Conservation (phyloP, 2,113 vertebrate species). For the Myrmecobius fasciatus region DNA sequence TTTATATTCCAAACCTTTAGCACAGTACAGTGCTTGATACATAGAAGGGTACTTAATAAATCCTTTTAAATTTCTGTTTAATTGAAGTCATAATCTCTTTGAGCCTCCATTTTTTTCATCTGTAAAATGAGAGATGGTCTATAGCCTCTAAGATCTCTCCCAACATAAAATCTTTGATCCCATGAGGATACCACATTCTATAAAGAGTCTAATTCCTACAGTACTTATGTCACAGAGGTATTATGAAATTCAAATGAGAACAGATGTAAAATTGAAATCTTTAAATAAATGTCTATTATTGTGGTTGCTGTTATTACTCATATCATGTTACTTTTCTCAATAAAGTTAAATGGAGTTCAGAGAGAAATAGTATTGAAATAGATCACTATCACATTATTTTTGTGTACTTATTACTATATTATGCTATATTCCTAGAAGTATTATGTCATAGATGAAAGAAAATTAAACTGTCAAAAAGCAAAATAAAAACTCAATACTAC, state of each 20-base stretch:
- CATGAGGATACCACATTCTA: neutral
- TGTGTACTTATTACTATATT: neutral
- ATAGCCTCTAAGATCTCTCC: neutral
- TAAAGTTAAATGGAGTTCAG: neutral
- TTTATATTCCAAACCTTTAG: neutral
- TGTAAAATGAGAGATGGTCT: neutral
- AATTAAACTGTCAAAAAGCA: neutral
- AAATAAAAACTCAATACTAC: neutral
- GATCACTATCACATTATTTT: neutral
- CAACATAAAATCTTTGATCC: neutral
- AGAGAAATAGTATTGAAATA: neutral
- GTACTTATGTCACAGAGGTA: neutral
- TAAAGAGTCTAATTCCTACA: neutral
- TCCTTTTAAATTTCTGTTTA: neutral
- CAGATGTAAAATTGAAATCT: neutral
- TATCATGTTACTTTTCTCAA: neutral
- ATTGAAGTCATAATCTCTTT: neutral
- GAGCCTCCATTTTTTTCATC: neutral
- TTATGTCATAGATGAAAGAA: neutral
- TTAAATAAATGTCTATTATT: neutral
- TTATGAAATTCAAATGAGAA: neutral
- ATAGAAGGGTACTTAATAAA: neutral
- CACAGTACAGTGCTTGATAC: neutral
- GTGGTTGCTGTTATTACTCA: neutral
- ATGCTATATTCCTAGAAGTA: neutral